phyloP scores from a whole-genome alignment of 2,797 vertebrate species.

The Parotocinclus haroldoi region DNA sequence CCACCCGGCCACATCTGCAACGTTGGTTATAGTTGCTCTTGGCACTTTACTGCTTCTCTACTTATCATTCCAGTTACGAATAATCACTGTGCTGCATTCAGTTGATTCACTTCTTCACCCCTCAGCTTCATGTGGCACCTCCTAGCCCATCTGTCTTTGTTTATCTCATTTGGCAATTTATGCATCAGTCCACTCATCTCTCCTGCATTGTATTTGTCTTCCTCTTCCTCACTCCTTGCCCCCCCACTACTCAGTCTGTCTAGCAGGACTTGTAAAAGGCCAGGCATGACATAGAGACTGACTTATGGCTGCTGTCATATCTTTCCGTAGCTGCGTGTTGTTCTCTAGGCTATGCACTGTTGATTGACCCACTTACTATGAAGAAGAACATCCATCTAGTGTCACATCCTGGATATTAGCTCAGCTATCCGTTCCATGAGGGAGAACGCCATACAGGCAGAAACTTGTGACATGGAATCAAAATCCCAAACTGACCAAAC shows the following conservation, averaged over 20 bases:
- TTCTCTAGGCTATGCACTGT: slow-evolving; percentile 8
- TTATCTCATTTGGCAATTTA: slow-evolving; percentile 64
- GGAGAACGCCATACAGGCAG: slow-evolving; percentile 16
- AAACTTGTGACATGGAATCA: not conserved
- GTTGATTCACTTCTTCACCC: slow-evolving; percentile 43
- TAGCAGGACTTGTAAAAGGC: slow-evolving; percentile 42
- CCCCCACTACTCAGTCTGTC: slow-evolving; percentile 50
- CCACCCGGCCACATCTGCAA: slow-evolving; percentile 32
- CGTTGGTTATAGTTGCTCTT: slow-evolving; percentile 14
- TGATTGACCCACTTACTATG: slow-evolving; percentile 28
- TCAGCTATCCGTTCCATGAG: slow-evolving; percentile 43
- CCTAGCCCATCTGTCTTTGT: slow-evolving; percentile 64
- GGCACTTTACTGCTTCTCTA: slow-evolving; percentile 28
- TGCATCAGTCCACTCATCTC: slow-evolving; percentile 58
- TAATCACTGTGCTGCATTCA: slow-evolving; percentile 49
- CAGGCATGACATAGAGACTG: slow-evolving; percentile 37
- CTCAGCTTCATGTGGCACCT: slow-evolving; percentile 53
- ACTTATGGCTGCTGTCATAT: slow-evolving; percentile 40
- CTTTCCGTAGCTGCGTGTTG: slow-evolving; percentile 25
- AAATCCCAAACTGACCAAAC: not conserved
- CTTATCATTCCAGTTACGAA: slow-evolving; percentile 60
- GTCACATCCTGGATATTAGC: slow-evolving; percentile 42
- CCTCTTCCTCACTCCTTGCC: slow-evolving; percentile 39
- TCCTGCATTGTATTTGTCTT: not conserved
- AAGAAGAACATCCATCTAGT: slow-evolving; percentile 11